Base-by-base conservation (phyloP, 2,888 invertebrate species). In the Sarcophaga rosellei region DNA sequence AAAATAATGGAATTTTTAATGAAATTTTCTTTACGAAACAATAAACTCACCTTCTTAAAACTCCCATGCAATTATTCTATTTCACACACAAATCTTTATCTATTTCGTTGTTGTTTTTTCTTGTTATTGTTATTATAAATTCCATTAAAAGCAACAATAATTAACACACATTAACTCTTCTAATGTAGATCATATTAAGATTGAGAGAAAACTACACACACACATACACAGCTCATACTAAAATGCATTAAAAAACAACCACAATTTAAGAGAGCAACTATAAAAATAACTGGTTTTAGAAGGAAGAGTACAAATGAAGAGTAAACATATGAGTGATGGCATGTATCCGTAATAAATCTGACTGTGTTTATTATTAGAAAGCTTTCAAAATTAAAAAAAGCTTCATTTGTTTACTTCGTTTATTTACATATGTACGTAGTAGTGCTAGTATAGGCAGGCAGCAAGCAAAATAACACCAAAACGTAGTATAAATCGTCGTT, bases 381-480 rank as follows among this genome's bases (percentile, higher is more conserved):
- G 72, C 65, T 80, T 45, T 73, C 57, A 4, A 65, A 25, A 20
- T 21, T 4, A 62, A 15, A 35, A 66, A 80, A 80, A 80, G 79
- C 79, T 77, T 23, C 12, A 45, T 77, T 59, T 77, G 12, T 77
- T 69, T 77, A 15, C 68, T 68, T 68, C 44, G 66, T 76, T 44
- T 59, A 23, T 68, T 76, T 66, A 53, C 53, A 17, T 47, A 12
- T 47, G 12, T 47, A 53, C 35, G 35, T 8, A 35, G 35, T 35
- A 10, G n/a, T 65, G 53, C n/a, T 66, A 57, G 17, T 76, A 57
- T 21, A 59, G 11, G 11, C 53, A 53, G 5, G 53, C 12, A 53
- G 35, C 44, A 44, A 76, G 44, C 63, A 66, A 66, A 75, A 47
- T 66, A 12, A 47, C 15, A 15, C 1, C 35, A 53, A 53, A 53